Conservation (phyloP, 2,113 vertebrate genomes). For the Lampris incognitus region DNA sequence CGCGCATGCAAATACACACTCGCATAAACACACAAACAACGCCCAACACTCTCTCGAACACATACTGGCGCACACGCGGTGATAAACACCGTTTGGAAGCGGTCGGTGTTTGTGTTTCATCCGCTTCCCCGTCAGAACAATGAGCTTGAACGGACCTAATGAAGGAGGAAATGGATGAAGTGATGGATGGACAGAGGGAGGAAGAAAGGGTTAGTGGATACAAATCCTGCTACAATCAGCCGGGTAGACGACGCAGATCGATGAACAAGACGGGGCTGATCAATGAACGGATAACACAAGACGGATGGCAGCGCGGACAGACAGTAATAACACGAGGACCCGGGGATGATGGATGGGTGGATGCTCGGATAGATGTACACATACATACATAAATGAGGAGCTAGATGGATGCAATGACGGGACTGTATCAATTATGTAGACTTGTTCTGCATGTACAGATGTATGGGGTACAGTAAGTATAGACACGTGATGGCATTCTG, state of each 20-base stretch:
- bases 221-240: conserved; percentile 76
- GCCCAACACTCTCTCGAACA: conserved; percentile 4
- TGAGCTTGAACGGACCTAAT: conserved; percentile 61
- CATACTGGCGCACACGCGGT: conserved; percentile 1
- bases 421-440: not conserved
- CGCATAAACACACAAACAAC: not conserved
- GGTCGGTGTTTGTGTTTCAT: conserved; percentile 39
- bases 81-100: conserved; percentile 27
- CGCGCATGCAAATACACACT: conserved; percentile 8
- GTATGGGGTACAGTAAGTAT: not conserved
- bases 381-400: not conserved
- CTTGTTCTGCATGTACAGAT: conserved; percentile 5
- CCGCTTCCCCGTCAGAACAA: conserved; percentile 39
- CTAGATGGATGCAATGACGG: not conserved
- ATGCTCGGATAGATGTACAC: conserved; percentile 13
- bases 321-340: conserved; percentile 54
- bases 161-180: conserved; percentile 56
- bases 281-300: conserved; percentile 72
- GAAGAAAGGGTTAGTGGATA: conserved; percentile 71
- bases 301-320: conserved; percentile 57
- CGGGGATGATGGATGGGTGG: conserved; percentile 56
- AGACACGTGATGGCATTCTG: conserved; percentile 10
- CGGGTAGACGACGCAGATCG: conserved; percentile 73
- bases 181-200: conserved; percentile 69
- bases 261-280: conserved; percentile 78